Base-by-base conservation (phyloP, 1,140 invertebrate genomes). In the Cyclina sinensis region DNA sequence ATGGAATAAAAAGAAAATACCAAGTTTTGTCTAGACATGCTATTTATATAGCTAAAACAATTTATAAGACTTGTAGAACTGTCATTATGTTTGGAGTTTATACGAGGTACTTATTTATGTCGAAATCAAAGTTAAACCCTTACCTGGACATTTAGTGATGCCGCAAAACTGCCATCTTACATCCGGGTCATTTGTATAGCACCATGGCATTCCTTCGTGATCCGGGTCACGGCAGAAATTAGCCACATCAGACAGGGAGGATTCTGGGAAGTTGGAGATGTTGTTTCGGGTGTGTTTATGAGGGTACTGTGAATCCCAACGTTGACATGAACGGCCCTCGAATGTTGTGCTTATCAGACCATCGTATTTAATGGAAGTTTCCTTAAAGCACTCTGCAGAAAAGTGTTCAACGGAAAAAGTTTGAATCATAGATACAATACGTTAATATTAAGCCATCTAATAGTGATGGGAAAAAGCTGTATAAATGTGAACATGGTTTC, bases 151-250 rank as follows among this genome's bases (percentile, higher is more conserved):
- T 9, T 65, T 65, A 65, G 7, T 9, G 59, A 65, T 30, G 30
- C 62, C 79, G 48, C 65, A 74, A 57, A 39, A 70, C 35, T 37
- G 27, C 73, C 74, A 79, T 43, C 59, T 30, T 24, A 62, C 7
- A 21, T 21, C 32, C 11, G 73, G 73, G 57, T 86, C 85, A 21
- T 21, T 59, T n/a, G 85, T 86, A 48, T 27, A 86, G 59, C 85
- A 86, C 85, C 85, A 86, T 3, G 27, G 85, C 35, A 30, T 7
- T 5, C 2, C 39, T 78, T 62, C 24, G 21, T 21, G 21, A 48
- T 74, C 73, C 2, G 85, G 85, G 43, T 86, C 62, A 37, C 85
- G 48, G 35, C 85, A 86, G 57, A 62, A 79, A 57, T 86, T 86
- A 3, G 27, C 74, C 30, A 68, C 82, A 57, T 48, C 82, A 18